These are phyloP conservation scores for Drosophila truncata DNA, from an alignment of 1,140 invertebrate species.

Conservation along the genomic window DNA sequence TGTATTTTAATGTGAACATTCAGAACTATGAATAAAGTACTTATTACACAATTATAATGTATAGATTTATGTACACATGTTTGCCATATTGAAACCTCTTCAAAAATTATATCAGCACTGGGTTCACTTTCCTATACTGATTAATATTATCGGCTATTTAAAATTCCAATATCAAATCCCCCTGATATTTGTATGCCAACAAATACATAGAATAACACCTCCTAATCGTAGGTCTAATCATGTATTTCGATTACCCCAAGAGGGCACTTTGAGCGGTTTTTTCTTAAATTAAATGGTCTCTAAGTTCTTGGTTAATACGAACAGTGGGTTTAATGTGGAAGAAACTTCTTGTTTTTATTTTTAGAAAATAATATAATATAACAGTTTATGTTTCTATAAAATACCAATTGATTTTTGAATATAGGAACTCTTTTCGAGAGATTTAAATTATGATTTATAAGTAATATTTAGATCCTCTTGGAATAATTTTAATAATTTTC, in stretches of 20 bases:
- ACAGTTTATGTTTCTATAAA: background rate
- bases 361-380: too few species aligned
- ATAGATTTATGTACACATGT: background rate
- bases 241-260: constrained; percentile 10
- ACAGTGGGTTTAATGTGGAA: background rate
- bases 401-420: background rate
- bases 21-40: background rate
- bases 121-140: constrained; percentile 9
- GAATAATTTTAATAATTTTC: background rate
- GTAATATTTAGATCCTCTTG: background rate
- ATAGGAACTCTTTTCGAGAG: background rate
- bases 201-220: background rate
- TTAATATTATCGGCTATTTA: constrained; percentile 27
- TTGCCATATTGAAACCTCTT: background rate
- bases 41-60: background rate
- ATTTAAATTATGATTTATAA: background rate
- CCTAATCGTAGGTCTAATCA: constrained; percentile 28
- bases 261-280: constrained; percentile 14
- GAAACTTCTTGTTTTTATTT: background rate
- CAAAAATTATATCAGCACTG: background rate
- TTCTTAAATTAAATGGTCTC: background rate
- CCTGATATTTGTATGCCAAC: constrained; percentile 2
- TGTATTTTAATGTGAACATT: constrained; percentile 1
- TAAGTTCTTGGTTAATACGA: background rate
- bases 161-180: constrained; percentile 42